Percentiles rank a stretch among this genome's conserved stretches.
phyloP scores from a whole-genome alignment of 2,797 vertebrate species.

The Thripadectes ignobilis region DNA sequence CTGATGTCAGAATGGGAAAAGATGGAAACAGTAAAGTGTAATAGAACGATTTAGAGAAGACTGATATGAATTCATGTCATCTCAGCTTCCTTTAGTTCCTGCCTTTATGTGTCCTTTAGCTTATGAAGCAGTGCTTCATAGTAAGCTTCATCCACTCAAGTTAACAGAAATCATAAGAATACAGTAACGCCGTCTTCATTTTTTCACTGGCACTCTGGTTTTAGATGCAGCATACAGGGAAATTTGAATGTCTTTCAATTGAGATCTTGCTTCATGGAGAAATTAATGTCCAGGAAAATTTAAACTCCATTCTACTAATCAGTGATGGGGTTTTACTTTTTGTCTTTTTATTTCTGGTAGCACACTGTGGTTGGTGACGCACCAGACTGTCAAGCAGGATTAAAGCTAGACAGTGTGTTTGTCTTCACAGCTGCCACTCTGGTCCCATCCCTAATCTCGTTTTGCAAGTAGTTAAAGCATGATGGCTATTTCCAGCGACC shows the following conservation, averaged over 20 bases:
- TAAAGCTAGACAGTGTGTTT: background rate
- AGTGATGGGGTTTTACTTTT: background rate
- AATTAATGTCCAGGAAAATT: background rate
- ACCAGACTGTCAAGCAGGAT: background rate
- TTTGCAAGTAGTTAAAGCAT: background rate
- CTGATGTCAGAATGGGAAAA: background rate
- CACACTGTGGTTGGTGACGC: background rate
- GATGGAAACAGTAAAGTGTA: background rate
- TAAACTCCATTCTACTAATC: background rate
- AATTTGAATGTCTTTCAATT: background rate
- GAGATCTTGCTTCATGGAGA: background rate
- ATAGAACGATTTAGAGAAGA: background rate
- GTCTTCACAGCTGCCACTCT: background rate
- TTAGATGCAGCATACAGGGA: background rate
- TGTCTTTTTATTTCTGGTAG: background rate
- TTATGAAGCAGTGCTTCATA: background rate
- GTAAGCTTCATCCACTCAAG: background rate
- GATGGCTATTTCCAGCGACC: background rate
- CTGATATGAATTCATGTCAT: background rate
- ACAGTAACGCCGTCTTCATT: background rate
- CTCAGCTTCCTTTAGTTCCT: background rate
- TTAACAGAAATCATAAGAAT: background rate
- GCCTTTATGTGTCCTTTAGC: background rate
- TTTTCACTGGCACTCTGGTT: background rate
- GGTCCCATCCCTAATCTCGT: rapidly evolving